Evolutionary conservation across 2,797 vertebrate species (phyloP), one percentile per base, ranked within the genome.

Genomic region (Cyprinella venusta): DNA sequence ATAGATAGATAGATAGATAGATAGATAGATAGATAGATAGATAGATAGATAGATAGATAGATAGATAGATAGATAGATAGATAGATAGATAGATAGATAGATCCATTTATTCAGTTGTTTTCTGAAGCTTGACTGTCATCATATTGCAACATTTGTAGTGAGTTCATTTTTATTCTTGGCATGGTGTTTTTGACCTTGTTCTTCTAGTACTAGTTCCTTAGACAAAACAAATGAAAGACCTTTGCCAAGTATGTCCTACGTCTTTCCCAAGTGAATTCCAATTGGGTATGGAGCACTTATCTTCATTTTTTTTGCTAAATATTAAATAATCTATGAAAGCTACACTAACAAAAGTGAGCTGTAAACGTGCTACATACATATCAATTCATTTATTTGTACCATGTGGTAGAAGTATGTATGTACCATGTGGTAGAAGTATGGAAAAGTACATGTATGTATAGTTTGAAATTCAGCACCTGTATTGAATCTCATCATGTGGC

Each of bases 211-310:
- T 42, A 65, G 19, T 40, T 48, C 33, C 30, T 16, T 26, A 79
- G 48, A 56, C 48, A 56, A 40, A 52, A 79, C 61, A 79, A 68
- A 40, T 54, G 21, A 79, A 40, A 68, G 15, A 68, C 64, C 15
- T 77, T 63, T 30, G 63, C 26, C 38, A 45, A 45, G 24, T 19
- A 30, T 61, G 59, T 8, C 13, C 56, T 21, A 61, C 45, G 12
- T 42, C 9, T 26, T 4, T 26, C 50, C 24, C 65, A 68, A 40
- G 10, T 68, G 21, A 9, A 21, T 38, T 33, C 33, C 10, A 24
- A 1, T 56, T 38, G 52, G 21, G 7, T 56, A 4, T 52, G 18
- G 13, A 40, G 13, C 12, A 24, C 3, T 38, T 54, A 36, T 12
- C 18, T 54, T 56, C 4, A 38, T 13, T 40, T 59, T 18, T 59